These are phyloP conservation scores for Rhinopomastus cyanomelas DNA, from an alignment of 2,113 vertebrate genomes.

Conservation along the genomic window DNA sequence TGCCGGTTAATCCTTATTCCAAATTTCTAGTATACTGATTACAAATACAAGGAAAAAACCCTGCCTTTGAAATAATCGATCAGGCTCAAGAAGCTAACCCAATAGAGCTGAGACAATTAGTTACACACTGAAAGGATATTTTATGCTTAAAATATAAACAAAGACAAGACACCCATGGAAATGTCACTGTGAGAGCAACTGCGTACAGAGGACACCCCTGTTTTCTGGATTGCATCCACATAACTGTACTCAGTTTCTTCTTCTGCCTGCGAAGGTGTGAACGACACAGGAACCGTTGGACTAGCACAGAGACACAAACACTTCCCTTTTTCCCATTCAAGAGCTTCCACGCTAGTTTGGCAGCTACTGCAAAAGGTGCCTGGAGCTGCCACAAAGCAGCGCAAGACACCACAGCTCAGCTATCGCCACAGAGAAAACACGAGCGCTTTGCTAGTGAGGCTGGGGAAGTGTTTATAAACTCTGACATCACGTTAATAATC, in stretches of 20 bases:
- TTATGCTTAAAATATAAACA: conserved; percentile 25
- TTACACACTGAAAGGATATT: conserved; percentile 3
- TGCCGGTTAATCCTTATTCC: neutral
- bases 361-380: neutral
- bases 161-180: conserved; percentile 11
- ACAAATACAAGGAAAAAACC: neutral
- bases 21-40: neutral
- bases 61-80: neutral
- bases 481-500: neutral
- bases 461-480: neutral
- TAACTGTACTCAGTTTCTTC: neutral
- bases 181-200: conserved; percentile 23
- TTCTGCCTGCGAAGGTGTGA: neutral
- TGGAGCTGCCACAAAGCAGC: neutral
- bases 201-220: conserved; percentile 62
- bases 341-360: neutral
- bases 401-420: neutral
- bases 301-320: neutral
- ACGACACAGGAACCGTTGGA: neutral
- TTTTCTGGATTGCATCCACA: neutral
- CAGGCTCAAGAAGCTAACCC: conserved; percentile 59
- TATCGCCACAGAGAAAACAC: neutral
- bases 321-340: neutral
- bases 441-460: neutral
- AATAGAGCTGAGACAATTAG: neutral